Evolutionary conservation across 2,888 invertebrate genomes (phyloP).

Genomic region (Papilio protenor): DNA sequence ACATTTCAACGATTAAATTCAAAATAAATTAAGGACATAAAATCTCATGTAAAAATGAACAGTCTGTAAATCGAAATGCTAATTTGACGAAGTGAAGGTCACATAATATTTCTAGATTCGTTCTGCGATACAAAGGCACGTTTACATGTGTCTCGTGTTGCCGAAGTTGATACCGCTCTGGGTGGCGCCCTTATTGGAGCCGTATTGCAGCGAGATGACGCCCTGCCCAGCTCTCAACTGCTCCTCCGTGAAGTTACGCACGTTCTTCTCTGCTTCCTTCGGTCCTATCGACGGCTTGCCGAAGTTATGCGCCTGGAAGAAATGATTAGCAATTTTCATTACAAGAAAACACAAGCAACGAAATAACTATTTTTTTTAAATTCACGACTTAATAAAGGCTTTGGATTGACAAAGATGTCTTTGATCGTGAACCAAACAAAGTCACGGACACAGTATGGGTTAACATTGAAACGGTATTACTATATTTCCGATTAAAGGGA

Average conservation of each 20-base stretch:
- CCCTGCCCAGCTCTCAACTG: slow-evolving; percentile 96
- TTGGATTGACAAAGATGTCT: background rate
- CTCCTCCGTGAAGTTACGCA: slow-evolving; percentile 96
- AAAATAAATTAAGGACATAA: background rate
- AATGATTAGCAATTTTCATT: background rate
- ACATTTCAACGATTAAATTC: background rate
- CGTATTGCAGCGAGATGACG: slow-evolving; percentile 97
- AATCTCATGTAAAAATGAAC: slow-evolving; percentile 20
- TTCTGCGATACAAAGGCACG: slow-evolving; percentile 28
- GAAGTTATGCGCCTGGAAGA: slow-evolving; percentile 88
- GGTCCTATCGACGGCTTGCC: slow-evolving; percentile 97
- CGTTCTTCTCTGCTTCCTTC: slow-evolving; percentile 98
- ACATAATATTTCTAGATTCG: slow-evolving; percentile 22
- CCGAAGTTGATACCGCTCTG: slow-evolving; percentile 99
- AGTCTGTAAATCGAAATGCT: slow-evolving; percentile 36
- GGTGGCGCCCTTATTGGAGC: slow-evolving; percentile 98
- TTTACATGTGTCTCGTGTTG: slow-evolving; percentile 98
- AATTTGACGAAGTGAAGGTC: slow-evolving; percentile 31
- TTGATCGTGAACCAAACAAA: slow-evolving; percentile 3
- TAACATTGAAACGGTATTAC: slow-evolving; percentile 17
- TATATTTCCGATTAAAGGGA: background rate
- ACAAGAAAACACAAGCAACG: background rate
- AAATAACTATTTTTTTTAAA: background rate
- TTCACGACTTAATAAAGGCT: too few species aligned
- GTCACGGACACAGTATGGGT: background rate